Percentiles rank a stretch among this genome's conserved stretches.
phyloP scores from a whole-genome alignment of 2,113 vertebrate genomes.

The Bostrychus sinensis region DNA sequence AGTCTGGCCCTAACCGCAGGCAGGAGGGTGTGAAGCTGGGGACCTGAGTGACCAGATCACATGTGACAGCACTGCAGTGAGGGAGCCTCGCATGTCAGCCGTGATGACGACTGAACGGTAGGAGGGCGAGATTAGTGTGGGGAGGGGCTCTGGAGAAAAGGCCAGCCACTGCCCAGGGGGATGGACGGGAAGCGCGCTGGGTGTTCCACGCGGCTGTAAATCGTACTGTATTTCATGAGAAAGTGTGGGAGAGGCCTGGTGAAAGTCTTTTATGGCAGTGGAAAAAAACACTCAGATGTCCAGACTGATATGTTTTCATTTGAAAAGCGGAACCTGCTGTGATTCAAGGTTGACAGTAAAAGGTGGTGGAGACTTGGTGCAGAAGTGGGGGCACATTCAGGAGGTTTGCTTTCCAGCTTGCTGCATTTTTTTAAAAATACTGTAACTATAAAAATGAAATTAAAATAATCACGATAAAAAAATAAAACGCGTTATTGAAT shows the following conservation, averaged over 20 bases:
- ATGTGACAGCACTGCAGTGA: slow-evolving; percentile 43
- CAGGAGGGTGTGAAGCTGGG: slow-evolving; percentile 22
- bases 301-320: slow-evolving; percentile 11
- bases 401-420: neutral
- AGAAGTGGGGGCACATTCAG: neutral
- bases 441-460: neutral
- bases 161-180: slow-evolving; percentile 9
- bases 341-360: slow-evolving; percentile 8
- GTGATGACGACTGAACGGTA: slow-evolving; percentile 1
- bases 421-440: slow-evolving; percentile 4
- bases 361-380: neutral
- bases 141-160: slow-evolving; percentile 11
- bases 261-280: neutral
- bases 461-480: too few relatives aligned
- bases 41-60: slow-evolving; percentile 43
- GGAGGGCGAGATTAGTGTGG: slow-evolving; percentile 2
- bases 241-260: neutral
- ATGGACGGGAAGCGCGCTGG: slow-evolving; percentile 7
- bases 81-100: slow-evolving; percentile 23
- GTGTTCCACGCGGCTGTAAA: slow-evolving; percentile 1
- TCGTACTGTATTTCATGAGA: slow-evolving; percentile 1
- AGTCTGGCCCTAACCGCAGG: slow-evolving; percentile 3
- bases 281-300: slow-evolving; percentile 3
- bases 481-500: too few relatives aligned
- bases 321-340: neutral